Percentiles rank a stretch among this genome's conserved stretches.
These are phyloP conservation scores for Hestina assimilis DNA, from an alignment of 1,140 invertebrate species.

Conservation along the genomic window DNA sequence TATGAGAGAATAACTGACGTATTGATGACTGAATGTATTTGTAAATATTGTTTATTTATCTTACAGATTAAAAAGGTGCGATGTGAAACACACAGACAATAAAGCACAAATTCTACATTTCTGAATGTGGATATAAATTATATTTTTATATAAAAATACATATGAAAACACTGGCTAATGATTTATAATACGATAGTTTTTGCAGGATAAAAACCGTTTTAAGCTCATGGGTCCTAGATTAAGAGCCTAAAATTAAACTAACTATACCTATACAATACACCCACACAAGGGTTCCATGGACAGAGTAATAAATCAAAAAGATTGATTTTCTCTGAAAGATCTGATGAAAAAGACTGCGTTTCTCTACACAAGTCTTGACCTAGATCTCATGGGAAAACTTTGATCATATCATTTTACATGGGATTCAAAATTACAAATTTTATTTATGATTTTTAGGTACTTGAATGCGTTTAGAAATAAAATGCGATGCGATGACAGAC, in stretches of 20 bases:
- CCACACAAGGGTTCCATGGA: conserved; percentile 26
- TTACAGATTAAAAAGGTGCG: too few relatives aligned
- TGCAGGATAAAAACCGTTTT: conserved; percentile 17
- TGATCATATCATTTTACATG: conserved; percentile 13
- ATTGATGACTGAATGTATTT: too few relatives aligned
- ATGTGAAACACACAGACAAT: neutral
- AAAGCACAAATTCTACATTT: neutral
- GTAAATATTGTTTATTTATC: too few relatives aligned
- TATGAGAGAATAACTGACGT: too few relatives aligned
- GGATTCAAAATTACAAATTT: conserved; percentile 8
- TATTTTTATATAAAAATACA: conserved; percentile 2
- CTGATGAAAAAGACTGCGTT: too few relatives aligned
- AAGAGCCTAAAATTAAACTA: conserved; percentile 27
- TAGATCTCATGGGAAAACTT: conserved; percentile 22
- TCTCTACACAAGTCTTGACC: conserved; percentile 16
- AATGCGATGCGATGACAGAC: too few relatives aligned
- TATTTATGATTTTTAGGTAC: too few relatives aligned
- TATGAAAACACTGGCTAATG: conserved; percentile 1
- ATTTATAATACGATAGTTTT: conserved; percentile 1
- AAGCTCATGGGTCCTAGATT: conserved; percentile 32
- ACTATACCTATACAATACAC: conserved; percentile 23
- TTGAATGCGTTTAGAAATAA: too few relatives aligned
- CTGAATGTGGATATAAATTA: neutral
- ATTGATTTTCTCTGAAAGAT: too few relatives aligned
- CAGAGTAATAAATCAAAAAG: conserved; percentile 41